phyloP scores from a whole-genome alignment of 1,140 invertebrate genomes.

The Dysdera silvatica region DNA sequence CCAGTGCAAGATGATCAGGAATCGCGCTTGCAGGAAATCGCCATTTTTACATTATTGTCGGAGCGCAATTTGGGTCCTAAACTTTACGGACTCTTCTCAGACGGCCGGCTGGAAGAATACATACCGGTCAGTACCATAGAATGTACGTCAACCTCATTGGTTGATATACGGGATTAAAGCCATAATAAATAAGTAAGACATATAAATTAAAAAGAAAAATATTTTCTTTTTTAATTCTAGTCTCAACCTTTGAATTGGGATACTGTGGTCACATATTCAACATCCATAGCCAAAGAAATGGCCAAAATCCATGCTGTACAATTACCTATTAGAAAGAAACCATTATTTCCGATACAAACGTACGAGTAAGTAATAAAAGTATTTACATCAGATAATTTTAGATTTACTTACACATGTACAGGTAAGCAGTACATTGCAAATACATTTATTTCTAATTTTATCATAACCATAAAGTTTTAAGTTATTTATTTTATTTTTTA shows the following conservation, averaged over 20 bases:
- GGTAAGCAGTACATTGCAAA: too few species aligned
- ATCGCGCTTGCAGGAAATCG: constrained; percentile 79
- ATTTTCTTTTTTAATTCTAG: constrained; percentile 43
- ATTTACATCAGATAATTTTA: too few species aligned
- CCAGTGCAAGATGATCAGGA: constrained; percentile 65
- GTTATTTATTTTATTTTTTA: too few species aligned
- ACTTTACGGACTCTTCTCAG: constrained; percentile 87
- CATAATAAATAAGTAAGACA: too few species aligned
- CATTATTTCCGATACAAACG: constrained; percentile 39
- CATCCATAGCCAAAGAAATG: constrained; percentile 81
- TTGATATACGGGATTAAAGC: too few species aligned
- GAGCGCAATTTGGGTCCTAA: constrained; percentile 87
- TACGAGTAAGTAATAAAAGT: constrained; percentile 11
- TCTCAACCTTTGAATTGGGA: constrained; percentile 66
- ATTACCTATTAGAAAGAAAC: constrained; percentile 87
- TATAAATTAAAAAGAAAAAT: not conserved
- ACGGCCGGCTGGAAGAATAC: constrained; percentile 91
- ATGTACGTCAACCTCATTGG: too few species aligned
- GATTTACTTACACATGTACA: too few species aligned
- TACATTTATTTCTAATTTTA: too few species aligned
- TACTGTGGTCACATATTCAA: constrained; percentile 65
- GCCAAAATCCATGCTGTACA: constrained; percentile 84
- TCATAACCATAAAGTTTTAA: too few species aligned
- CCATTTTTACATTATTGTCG: constrained; percentile 85
- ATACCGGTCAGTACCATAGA: constrained; percentile 74